A percentile compares a stretch with the other conserved stretches of the same genome.
Evolutionary conservation across 2,888 invertebrate genomes (phyloP).

Genomic region (Callosobruchus maculatus): DNA sequence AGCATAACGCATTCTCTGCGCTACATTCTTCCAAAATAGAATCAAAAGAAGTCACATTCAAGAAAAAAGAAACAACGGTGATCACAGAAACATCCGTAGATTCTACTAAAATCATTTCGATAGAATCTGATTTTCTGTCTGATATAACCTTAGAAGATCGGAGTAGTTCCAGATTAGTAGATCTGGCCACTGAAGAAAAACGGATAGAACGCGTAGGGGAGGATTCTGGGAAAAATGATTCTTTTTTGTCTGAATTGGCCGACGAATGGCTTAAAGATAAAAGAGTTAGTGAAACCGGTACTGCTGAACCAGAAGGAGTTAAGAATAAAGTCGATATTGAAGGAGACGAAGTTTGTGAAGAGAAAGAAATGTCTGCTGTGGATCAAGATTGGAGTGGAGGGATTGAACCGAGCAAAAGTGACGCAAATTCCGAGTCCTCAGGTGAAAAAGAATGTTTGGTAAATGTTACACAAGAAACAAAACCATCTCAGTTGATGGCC

Average conservation of each 20-base stretch:
- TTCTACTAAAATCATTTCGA: slow-evolving; percentile 2
- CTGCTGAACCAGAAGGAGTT: neutral
- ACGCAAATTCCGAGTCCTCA: neutral
- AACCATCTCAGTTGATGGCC: neutral
- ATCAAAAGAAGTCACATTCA: neutral
- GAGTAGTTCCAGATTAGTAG: neutral
- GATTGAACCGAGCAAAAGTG: neutral
- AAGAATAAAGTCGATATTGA: neutral
- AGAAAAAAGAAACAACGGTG: slow-evolving; percentile 9
- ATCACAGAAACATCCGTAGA: slow-evolving; percentile 10
- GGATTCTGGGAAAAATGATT: neutral
- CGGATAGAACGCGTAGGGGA: neutral
- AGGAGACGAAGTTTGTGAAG: neutral
- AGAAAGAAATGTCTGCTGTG: neutral
- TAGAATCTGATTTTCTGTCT: slow-evolving; percentile 5
- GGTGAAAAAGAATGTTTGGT: neutral
- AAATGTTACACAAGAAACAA: neutral
- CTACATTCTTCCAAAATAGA: neutral
- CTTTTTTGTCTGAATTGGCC: neutral
- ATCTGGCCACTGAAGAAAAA: neutral
- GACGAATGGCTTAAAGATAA: neutral
- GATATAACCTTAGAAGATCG: neutral
- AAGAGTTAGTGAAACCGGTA: neutral
- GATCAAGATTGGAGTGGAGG: neutral
- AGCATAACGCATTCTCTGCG: slow-evolving; percentile 28